A percentile compares a stretch with the other conserved stretches of the same genome.
These are phyloP conservation scores for Mungos mungo DNA, from an alignment of 2,113 vertebrate genomes.

Conservation along the genomic window DNA sequence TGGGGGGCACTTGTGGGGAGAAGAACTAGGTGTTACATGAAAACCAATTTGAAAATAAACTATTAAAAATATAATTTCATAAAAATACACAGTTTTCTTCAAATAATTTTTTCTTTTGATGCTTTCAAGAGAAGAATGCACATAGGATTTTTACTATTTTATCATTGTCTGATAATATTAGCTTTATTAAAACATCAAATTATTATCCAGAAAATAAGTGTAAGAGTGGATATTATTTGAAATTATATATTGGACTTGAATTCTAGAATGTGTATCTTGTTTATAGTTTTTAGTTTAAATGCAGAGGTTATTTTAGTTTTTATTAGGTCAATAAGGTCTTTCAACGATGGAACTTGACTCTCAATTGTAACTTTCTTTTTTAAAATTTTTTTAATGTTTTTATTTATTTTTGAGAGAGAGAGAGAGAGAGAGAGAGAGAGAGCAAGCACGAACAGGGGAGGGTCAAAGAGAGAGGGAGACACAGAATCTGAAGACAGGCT, in stretches of 20 bases:
- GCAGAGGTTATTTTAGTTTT: not conserved
- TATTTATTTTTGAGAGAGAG: too few relatives aligned
- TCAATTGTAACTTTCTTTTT: not conserved
- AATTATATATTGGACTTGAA: not conserved
- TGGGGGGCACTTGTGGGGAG: too few relatives aligned
- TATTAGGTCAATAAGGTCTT: conserved; percentile 19
- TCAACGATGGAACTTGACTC: not conserved
- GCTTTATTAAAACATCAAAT: not conserved
- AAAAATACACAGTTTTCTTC: not conserved
- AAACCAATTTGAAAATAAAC: too few relatives aligned
- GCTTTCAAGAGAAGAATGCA: not conserved
- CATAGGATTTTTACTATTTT: not conserved
- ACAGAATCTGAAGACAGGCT: too few relatives aligned
- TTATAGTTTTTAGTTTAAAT: conserved; percentile 13
- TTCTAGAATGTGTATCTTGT: not conserved
- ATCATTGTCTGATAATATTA: conserved; percentile 24
- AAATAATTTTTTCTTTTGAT: not conserved
- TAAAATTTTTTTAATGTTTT: too few relatives aligned
- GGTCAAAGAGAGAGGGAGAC: too few relatives aligned
- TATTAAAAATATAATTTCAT: not conserved
- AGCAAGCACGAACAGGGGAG: too few relatives aligned
- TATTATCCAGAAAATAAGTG: conserved; percentile 10
- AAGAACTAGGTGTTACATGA: too few relatives aligned
- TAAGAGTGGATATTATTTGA: not conserved
- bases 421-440: too few relatives aligned